Evolutionary conservation across 2,797 vertebrate species (phyloP).

Genomic region (Acipenser transmontanus): DNA sequence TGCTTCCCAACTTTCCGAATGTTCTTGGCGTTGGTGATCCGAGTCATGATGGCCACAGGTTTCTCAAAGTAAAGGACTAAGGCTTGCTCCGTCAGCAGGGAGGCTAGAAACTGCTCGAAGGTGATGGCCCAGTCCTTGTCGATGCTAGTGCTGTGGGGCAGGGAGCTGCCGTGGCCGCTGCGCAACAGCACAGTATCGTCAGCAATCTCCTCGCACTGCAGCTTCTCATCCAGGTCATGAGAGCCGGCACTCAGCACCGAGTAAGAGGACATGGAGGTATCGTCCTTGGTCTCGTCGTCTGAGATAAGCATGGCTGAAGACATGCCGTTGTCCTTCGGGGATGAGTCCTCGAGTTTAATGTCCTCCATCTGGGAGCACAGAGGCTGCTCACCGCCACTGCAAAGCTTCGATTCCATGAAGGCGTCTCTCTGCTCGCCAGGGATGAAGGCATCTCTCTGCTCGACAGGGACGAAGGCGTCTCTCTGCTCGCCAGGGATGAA

Average conservation of each 20-base stretch:
- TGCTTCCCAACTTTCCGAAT: constrained; percentile 75
- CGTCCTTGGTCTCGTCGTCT: constrained; percentile 89
- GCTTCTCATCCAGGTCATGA: constrained; percentile 88
- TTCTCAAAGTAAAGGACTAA: constrained; percentile 93
- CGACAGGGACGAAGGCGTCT: neutral
- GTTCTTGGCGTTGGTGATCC: constrained; percentile 87
- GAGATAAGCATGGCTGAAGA: constrained; percentile 90
- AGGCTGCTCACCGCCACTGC: constrained; percentile 11
- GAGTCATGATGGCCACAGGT: constrained; percentile 76
- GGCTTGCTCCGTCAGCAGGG: constrained; percentile 86
- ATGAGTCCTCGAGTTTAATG: constrained; percentile 87
- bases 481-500: constrained; percentile 14
- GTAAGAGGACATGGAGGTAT: constrained; percentile 94
- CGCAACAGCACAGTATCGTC: constrained; percentile 91
- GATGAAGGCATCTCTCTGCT: constrained; percentile 20
- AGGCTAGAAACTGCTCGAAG: constrained; percentile 94
- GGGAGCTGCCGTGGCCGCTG: constrained; percentile 41
- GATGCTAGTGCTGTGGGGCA: constrained; percentile 75
- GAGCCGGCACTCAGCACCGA: constrained; percentile 91
- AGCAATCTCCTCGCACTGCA: constrained; percentile 90
- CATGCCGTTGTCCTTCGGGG: constrained; percentile 75
- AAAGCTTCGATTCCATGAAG: constrained; percentile 12
- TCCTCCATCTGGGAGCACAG: constrained; percentile 76
- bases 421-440: constrained; percentile 5
- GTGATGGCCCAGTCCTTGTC: constrained; percentile 96